Evolutionary conservation across 1,140 invertebrate species (phyloP), one percentile per base, ranked within the genome.

Genomic region (Orchestia grillus): DNA sequence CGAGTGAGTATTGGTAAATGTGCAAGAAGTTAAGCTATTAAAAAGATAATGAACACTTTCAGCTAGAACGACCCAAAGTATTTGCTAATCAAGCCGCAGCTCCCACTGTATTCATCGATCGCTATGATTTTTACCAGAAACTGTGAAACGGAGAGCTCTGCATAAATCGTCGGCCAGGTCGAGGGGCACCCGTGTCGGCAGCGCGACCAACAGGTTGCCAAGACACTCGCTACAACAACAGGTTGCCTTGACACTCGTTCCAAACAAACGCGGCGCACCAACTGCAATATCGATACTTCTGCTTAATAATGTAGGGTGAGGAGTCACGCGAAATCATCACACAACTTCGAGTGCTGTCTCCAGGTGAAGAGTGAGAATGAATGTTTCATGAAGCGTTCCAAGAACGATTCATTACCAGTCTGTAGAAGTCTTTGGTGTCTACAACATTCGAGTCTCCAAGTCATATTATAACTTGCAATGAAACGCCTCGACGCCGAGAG

Each of bases 191-290:
- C n/a, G n/a, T n/a, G n/a, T n/a, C n/a, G 47, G 47, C 6, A 40
- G 44, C 11, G 92, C 44, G 47, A 94, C 43, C 44, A 94, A 94
- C 92, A 94, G 92, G 92, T 94, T 45, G 92, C 44, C 44, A 47
- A 45, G 92, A 44, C 44, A 45, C 43, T 90, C 19, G 40, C 92
- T 94, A 45, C 92, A 94, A 94, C 92, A 94, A 94, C 92, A 94
- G 92, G 92, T 94, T 94, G 92, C 92, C 92, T 47, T 15, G 92
- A 94, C 6, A 94, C 44, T 40, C 23, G 44, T n/a, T n/a, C 92
- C 92, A 94, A 94, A 94, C 92, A 94, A 94, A 94, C 44, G 8
- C 44, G 28, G 36, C 44, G 4, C 43, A 28, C 43, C 44, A 43
- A 90, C 41, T 42, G 88, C 41, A 23, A 19, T 28, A 44, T 90